Percentiles rank a stretch among this genome's conserved stretches.
Evolutionary conservation across 2,797 vertebrate species (phyloP).

Genomic region (Myotis findleyi): DNA sequence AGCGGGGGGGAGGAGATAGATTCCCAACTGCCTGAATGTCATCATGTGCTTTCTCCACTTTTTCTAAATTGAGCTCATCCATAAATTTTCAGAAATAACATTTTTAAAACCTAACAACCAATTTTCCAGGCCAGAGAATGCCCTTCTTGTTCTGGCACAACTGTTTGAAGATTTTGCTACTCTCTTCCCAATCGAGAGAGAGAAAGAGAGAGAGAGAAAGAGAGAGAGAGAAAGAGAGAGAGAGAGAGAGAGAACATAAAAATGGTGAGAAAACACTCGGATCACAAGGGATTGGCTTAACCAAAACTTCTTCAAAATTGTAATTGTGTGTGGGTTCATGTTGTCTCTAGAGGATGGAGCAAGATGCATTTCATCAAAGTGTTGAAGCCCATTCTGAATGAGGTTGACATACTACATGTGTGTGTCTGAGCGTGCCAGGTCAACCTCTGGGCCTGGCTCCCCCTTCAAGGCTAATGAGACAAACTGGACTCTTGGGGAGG

Average conservation of each 20-base stretch:
- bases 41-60: slow-evolving; percentile 52
- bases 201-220: neutral
- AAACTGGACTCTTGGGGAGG: neutral
- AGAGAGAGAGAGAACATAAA: neutral
- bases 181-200: neutral
- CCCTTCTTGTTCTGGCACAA: slow-evolving; percentile 29
- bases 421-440: slow-evolving; percentile 12
- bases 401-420: slow-evolving; percentile 23
- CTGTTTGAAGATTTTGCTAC: slow-evolving; percentile 9
- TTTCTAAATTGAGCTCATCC: slow-evolving; percentile 67
- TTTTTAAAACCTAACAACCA: slow-evolving; percentile 17
- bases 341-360: neutral
- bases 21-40: slow-evolving; percentile 12
- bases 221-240: neutral
- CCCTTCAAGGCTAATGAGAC: slow-evolving; percentile 16
- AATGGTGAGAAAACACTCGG: slow-evolving; percentile 9
- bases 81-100: slow-evolving; percentile 67
- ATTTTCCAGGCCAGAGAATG: slow-evolving; percentile 40
- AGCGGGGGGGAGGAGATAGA: neutral
- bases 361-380: slow-evolving; percentile 53
- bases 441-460: neutral
- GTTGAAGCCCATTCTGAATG: slow-evolving; percentile 53
- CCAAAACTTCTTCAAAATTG: neutral
- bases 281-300: neutral
- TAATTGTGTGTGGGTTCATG: slow-evolving; percentile 13